A percentile compares a stretch with the other conserved stretches of the same genome.
Conservation (phyloP, 2,113 vertebrate genomes). For the Myotis davidii region DNA sequence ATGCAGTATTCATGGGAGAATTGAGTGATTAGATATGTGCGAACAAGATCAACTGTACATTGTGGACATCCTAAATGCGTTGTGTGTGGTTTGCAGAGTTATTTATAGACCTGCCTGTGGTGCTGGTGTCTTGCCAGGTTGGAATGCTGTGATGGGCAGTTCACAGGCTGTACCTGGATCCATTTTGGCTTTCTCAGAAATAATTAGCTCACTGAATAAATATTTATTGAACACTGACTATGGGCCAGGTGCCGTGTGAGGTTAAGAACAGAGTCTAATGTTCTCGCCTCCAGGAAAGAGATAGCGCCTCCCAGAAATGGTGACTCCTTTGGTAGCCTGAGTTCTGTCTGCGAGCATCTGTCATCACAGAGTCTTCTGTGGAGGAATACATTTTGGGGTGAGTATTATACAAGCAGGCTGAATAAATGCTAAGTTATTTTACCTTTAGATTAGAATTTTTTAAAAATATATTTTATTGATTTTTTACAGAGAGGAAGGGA, state of each 20-base stretch:
- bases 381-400: neutral
- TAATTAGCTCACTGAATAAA: constrained; percentile 66
- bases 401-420: neutral
- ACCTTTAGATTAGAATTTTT: neutral
- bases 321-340: neutral
- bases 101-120: neutral
- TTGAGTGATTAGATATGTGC: neutral
- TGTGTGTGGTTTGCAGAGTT: neutral
- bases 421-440: neutral
- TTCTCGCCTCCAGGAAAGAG: constrained; percentile 11
- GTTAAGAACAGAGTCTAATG: constrained; percentile 32
- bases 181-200: constrained; percentile 55
- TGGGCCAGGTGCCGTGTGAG: neutral
- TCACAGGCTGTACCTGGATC: constrained; percentile 7
- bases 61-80: neutral
- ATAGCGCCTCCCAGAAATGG: neutral
- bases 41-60: neutral
- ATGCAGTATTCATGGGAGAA: neutral
- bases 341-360: neutral
- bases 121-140: neutral
- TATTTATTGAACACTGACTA: constrained; percentile 62
- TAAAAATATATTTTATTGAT: too few relatives aligned
- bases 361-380: neutral
- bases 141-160: neutral
- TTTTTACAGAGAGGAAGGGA: too few relatives aligned